Evolutionary conservation across 2,113 vertebrate species (phyloP).

Genomic region (Ammospiza caudacuta): DNA sequence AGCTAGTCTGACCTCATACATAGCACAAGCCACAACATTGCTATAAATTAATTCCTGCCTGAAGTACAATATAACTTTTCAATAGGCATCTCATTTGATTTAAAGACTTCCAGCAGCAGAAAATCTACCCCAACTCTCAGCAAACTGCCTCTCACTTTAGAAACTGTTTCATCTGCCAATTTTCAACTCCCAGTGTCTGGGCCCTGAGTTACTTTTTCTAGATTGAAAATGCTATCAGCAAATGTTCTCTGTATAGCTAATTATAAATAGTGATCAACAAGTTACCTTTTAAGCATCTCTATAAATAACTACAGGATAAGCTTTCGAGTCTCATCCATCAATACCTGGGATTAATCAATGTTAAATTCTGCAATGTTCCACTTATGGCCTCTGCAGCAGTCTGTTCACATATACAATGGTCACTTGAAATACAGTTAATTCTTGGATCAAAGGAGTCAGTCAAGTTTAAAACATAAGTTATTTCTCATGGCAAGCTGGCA

Average conservation of each 20-base stretch:
- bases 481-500: not conserved
- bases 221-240: not conserved
- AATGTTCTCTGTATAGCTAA: not conserved
- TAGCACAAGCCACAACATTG: not conserved
- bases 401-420: not conserved
- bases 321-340: conserved; percentile 2
- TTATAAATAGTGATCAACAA: conserved; percentile 8
- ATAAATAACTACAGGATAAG: conserved; percentile 37
- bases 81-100: conserved; percentile 34
- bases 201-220: not conserved
- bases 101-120: conserved; percentile 40
- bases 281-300: conserved; percentile 28
- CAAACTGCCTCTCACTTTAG: not conserved
- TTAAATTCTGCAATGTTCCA: not conserved
- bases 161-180: not conserved
- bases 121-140: conserved; percentile 8
- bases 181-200: not conserved
- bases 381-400: not conserved
- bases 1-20: conserved; percentile 12
- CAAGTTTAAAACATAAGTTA: not conserved
- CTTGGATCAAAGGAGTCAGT: not conserved
- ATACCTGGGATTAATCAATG: not conserved
- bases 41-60: not conserved
- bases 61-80: conserved; percentile 22
- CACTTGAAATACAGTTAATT: not conserved